Percentiles rank a stretch among this genome's conserved stretches.
Evolutionary conservation across 2,888 invertebrate species (phyloP).

Genomic region (Drosophila algonquin): DNA sequence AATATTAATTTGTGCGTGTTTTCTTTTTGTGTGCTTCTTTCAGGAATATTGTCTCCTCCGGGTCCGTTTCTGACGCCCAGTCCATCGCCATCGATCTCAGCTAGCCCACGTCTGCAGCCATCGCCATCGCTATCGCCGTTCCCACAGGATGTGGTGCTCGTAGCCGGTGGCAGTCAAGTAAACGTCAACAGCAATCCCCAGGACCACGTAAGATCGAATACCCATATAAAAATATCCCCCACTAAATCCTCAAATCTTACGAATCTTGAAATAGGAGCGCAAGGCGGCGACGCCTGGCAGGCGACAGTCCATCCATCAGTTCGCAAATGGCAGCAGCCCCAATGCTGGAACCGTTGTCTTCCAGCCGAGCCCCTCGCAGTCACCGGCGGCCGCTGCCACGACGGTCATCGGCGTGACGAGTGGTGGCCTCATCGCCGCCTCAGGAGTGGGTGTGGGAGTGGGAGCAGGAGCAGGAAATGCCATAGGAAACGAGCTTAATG

Average conservation of each 20-base stretch:
- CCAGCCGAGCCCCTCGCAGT: constrained; percentile 84
- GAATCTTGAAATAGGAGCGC: constrained; percentile 79
- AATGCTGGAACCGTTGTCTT: constrained; percentile 84
- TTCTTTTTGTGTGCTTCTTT: constrained; percentile 39
- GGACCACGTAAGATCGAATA: constrained; percentile 80
- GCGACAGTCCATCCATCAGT: constrained; percentile 84
- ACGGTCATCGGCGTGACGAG: constrained; percentile 83
- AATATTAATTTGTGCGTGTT: constrained; percentile 27
- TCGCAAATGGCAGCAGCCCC: constrained; percentile 84
- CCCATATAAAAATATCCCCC: neutral
- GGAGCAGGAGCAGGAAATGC: constrained; percentile 57
- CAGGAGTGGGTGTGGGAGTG: constrained; percentile 23
- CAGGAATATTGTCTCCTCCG: constrained; percentile 85
- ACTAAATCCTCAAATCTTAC: neutral
- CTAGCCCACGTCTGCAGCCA: constrained; percentile 84
- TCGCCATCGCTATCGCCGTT: constrained; percentile 84
- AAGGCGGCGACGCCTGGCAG: constrained; percentile 85
- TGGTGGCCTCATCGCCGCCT: constrained; percentile 75
- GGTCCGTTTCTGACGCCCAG: constrained; percentile 85
- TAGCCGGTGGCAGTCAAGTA: constrained; percentile 84
- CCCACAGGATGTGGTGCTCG: constrained; percentile 84
- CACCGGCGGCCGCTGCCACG: constrained; percentile 83
- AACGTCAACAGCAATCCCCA: constrained; percentile 83
- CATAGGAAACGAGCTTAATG: constrained; percentile 84
- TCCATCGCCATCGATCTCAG: constrained; percentile 85